A percentile compares a stretch with the other conserved stretches of the same genome.
Conservation (phyloP, 2,888 invertebrate genomes). For the Crioceris asparagi region DNA sequence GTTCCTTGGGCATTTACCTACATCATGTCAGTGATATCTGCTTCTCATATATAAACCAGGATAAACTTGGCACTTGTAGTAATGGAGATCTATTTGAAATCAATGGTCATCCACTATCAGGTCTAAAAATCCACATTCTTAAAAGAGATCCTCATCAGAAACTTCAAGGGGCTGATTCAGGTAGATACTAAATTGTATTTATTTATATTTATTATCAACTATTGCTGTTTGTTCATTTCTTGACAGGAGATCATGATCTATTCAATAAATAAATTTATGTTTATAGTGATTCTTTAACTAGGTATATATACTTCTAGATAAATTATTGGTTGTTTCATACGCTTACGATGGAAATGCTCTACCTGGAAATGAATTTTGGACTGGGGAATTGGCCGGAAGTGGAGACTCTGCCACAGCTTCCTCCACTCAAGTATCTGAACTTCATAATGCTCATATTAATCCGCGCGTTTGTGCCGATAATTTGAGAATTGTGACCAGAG, state of each 20-base stretch:
- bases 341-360: slow-evolving; percentile 64
- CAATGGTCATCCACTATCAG: slow-evolving; percentile 17
- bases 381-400: slow-evolving; percentile 41
- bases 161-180: slow-evolving; percentile 38
- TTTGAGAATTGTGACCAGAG: slow-evolving; percentile 40
- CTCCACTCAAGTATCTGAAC: slow-evolving; percentile 46
- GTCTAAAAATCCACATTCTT: slow-evolving; percentile 39
- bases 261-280: not conserved
- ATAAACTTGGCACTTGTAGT: slow-evolving; percentile 38
- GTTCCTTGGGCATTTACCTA: slow-evolving; percentile 29
- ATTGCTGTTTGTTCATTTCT: not conserved
- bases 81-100: slow-evolving; percentile 31
- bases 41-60: slow-evolving; percentile 49
- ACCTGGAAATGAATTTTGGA: slow-evolving; percentile 66
- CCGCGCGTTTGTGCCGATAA: slow-evolving; percentile 40
- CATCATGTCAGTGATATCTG: slow-evolving; percentile 50
- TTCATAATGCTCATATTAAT: slow-evolving; percentile 51
- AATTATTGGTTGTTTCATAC: slow-evolving; percentile 21
- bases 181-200: slow-evolving; percentile 37
- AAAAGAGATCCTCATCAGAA: slow-evolving; percentile 46
- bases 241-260: too few species aligned
- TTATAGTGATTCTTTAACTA: slow-evolving; percentile 2
- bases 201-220: not conserved
- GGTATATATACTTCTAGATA: slow-evolving; percentile 13
- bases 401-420: slow-evolving; percentile 54